These are phyloP conservation scores for Conchocele bisecta DNA, from an alignment of 2,888 invertebrate genomes.

Conservation along the genomic window DNA sequence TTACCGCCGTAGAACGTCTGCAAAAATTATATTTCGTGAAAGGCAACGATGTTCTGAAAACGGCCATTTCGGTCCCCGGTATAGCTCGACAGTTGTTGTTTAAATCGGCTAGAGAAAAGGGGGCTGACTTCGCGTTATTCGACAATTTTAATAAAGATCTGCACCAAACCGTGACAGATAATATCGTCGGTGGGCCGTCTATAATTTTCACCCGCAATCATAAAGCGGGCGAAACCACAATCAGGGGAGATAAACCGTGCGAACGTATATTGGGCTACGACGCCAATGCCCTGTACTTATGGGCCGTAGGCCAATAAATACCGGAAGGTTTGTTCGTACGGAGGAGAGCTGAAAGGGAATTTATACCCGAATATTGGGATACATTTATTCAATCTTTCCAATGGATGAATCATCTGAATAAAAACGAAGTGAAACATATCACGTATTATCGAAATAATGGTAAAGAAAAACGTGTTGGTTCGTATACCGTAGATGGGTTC, in stretches of 20 bases:
- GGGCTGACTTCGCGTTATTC: background rate
- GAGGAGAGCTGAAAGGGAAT: too few relatives aligned
- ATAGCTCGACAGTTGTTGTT: constrained; percentile 11
- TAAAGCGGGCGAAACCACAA: constrained; percentile 9
- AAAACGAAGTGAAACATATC: background rate
- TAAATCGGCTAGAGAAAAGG: background rate
- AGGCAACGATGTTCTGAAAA: constrained; percentile 12
- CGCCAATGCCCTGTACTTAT: background rate
- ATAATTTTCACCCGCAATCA: constrained; percentile 8
- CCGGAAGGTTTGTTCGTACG: too few relatives aligned
- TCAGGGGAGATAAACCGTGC: constrained; percentile 1
- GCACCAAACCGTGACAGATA: background rate
- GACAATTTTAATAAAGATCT: background rate
- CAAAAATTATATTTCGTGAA: constrained; percentile 2
- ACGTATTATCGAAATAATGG: background rate
- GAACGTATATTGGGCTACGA: constrained; percentile 6
- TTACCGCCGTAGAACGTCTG: background rate
- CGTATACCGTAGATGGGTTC: background rate
- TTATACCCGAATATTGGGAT: too few relatives aligned
- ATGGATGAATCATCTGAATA: background rate
- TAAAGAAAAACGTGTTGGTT: background rate
- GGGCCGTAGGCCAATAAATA: too few relatives aligned
- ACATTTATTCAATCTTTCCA: too few relatives aligned
- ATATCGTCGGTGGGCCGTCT: constrained; percentile 2
- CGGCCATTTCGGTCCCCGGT: constrained; percentile 3